Evolutionary conservation across 1,140 invertebrate species (phyloP).

Genomic region (Xylocopa sonorina): DNA sequence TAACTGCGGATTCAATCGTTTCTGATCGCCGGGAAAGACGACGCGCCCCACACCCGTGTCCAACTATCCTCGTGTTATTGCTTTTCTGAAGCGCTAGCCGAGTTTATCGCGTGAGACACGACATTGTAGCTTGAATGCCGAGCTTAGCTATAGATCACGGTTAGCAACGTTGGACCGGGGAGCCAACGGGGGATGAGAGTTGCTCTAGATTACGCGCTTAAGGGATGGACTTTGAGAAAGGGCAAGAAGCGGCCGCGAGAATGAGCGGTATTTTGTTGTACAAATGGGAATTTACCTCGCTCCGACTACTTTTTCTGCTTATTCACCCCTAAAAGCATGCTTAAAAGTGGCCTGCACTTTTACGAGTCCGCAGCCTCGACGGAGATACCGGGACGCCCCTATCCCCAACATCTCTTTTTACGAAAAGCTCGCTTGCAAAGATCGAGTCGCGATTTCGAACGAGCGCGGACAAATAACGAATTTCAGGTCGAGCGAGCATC

Average conservation of each 20-base stretch:
- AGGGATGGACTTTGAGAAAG: neutral
- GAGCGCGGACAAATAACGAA: neutral
- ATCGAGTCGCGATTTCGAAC: too few relatives aligned
- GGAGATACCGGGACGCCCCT: neutral
- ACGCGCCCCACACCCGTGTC: neutral
- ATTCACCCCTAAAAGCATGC: neutral
- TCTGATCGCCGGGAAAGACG: neutral
- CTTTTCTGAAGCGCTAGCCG: neutral
- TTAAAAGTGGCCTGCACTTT: neutral
- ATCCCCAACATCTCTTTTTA: too few relatives aligned
- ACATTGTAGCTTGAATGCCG: neutral
- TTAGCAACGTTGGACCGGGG: neutral
- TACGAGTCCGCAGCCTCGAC: too few relatives aligned
- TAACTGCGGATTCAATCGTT: conserved; percentile 5
- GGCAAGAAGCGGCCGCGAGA: neutral
- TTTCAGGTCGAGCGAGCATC: conserved; percentile 24
- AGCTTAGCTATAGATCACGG: neutral
- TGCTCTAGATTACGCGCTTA: neutral
- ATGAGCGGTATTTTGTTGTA: neutral
- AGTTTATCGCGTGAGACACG: conserved; percentile 8
- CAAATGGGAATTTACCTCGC: neutral
- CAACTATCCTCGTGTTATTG: neutral
- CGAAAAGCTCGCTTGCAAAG: neutral
- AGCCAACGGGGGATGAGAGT: too few relatives aligned
- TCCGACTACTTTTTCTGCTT: neutral